phyloP scores from a whole-genome alignment of 1,140 invertebrate genomes.

The Pygmarrhopalites habei region DNA sequence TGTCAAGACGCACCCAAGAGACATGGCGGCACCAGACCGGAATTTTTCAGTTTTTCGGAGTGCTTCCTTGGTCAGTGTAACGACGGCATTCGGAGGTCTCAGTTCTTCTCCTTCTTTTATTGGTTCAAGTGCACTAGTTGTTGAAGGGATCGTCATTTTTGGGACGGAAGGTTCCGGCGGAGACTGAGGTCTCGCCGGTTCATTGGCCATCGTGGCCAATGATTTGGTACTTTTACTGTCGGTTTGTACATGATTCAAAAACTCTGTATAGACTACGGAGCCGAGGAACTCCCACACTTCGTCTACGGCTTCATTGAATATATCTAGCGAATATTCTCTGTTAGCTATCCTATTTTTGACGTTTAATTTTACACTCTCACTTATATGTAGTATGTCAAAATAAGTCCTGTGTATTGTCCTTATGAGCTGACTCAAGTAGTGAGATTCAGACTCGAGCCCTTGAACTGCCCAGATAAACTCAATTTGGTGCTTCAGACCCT shows the following conservation, averaged over 20 bases:
- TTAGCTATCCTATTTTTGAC: background rate
- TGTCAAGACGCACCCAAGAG: background rate
- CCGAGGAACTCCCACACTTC: slow-evolving; percentile 8
- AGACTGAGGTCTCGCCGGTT: background rate
- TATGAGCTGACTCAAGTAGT: background rate
- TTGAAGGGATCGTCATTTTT: background rate
- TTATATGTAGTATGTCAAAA: background rate
- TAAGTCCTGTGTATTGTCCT: background rate
- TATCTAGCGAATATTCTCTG: background rate
- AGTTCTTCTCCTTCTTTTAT: background rate
- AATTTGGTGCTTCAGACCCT: background rate
- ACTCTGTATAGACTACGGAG: background rate
- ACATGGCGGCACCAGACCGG: background rate
- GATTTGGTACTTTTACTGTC: background rate
- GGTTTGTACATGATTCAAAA: background rate
- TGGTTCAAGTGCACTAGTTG: slow-evolving; percentile 6
- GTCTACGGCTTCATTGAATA: background rate
- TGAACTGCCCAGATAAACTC: slow-evolving; percentile 4
- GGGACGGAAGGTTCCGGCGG: background rate
- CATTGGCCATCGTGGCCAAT: background rate
- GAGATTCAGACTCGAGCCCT: slow-evolving; percentile 3
- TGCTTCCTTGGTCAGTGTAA: background rate
- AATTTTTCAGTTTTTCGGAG: background rate
- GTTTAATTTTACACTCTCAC: background rate
- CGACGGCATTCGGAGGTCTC: background rate